Base-by-base conservation (phyloP, 2,888 invertebrate species). In the Exocentrus adspersus region DNA sequence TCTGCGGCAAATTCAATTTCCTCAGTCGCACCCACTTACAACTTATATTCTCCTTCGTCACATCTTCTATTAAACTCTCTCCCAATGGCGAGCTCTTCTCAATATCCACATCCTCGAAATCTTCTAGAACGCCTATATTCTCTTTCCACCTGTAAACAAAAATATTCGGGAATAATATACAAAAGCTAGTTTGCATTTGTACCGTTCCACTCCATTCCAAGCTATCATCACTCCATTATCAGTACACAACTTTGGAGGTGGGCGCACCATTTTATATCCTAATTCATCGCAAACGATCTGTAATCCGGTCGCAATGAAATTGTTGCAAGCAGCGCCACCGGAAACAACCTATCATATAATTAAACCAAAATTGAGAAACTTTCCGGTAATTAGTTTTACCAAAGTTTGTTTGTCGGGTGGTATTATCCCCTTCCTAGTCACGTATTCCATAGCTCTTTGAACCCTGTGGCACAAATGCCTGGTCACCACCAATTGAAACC, bases 181-280 rank as follows among this genome's bases (percentile, higher is more conserved):
- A 32, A 10, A 32, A 20, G 19, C 28, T 7, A 37, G 12, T 28
- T 52, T 24, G 21, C 5, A 16, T 1, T 19, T 16, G 54, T 88
- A 86, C 81, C 89, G 91, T 83, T 98, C 97, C 54, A 96, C 85
- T 6, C 95, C 98, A 86, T 97, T 97, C 97, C 98, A 98, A 14
- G 98, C 98, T 75, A 99, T 94, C 99, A 99, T 99, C 28, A 97
- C 88, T 5, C 98, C 99, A 87, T 99, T 99, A 81, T 99, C 99
- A 0, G 96, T 97, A 80, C 99, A 99, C 7, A 96, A 86, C 77
- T 87, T 86, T 17, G 92, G 89, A 2, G 95, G 92, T 10, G 98
- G 97, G 61, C 92, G 87, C 60, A 88, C 85, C 2, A 94, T 84
- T 76, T 84, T 84, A 75, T 89, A 94, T 1, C 86, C 87, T 75